Evolutionary conservation across 1,140 invertebrate species (phyloP).

Genomic region (Caenorhabditis briggsae): DNA sequence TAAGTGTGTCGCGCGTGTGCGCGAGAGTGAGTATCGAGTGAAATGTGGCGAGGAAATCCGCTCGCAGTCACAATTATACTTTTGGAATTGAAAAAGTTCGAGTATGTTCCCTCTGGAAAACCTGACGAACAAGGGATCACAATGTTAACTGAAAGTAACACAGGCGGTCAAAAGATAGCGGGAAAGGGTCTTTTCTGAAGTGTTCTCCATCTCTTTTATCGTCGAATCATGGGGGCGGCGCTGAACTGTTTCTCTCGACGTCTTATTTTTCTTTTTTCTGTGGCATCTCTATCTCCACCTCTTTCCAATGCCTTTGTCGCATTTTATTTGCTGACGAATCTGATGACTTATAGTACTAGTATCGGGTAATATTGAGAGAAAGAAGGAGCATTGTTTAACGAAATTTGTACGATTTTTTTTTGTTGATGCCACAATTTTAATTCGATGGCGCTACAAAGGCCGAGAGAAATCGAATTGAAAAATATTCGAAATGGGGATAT

Average conservation of each 20-base stretch:
- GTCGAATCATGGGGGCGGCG: constrained; percentile 21
- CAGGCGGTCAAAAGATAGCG: constrained; percentile 7
- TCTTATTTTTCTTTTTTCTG: constrained; percentile 39
- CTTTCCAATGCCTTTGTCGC: constrained; percentile 10
- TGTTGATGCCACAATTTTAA: background rate
- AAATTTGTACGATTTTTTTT: constrained; percentile 22
- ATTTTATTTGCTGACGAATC: constrained; percentile 53
- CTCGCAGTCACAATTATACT: constrained; percentile 13
- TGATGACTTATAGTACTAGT: constrained; percentile 55
- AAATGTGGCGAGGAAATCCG: constrained; percentile 46
- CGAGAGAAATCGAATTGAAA: background rate
- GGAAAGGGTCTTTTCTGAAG: constrained; percentile 26
- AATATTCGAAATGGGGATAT: background rate
- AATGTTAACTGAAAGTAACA: background rate
- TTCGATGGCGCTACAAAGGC: background rate
- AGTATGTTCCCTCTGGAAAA: background rate
- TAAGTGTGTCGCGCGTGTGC: background rate
- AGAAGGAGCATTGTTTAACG: constrained; percentile 22
- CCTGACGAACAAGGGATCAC: background rate
- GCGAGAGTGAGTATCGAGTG: constrained; percentile 25
- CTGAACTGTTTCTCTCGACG: constrained; percentile 24
- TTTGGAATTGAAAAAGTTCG: constrained; percentile 13
- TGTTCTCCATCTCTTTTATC: constrained; percentile 52
- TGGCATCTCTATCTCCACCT: constrained; percentile 9
- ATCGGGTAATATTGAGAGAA: constrained; percentile 26